Base-by-base conservation (phyloP, 2,888 invertebrate genomes). In the Lasioglossum lativentre region DNA sequence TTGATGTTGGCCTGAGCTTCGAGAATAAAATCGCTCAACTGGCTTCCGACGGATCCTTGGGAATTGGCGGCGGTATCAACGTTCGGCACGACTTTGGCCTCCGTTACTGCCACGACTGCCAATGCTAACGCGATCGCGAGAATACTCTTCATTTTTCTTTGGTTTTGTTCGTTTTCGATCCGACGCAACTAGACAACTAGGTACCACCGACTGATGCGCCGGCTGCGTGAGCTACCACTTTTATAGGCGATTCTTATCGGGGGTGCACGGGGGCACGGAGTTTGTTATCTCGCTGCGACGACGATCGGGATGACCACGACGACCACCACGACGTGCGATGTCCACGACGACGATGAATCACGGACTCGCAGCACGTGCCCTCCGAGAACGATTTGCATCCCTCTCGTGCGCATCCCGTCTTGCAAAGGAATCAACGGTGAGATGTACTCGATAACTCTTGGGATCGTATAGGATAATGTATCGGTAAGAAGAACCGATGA, bases 171-270 rank as follows among this genome's bases (percentile, higher is more conserved):
- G n/a, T 10, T 40, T 4, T 10, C n/a, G 40, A 79, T 73, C 80
- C n/a, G 42, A 63, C 75, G 78, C 83, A 79, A 85, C 79, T 79
- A n/a, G 52, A 52, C 52, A 88, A 88, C 83, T 89, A n/a, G 87
- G 14, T 23, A 59, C 14, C 59, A 27, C 27, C 34, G 66, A 94
- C 93, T 94, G 92, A 92, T 91, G 91, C 71, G 63, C 76, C 80
- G 73, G 56, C 79, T n/a, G 76, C 40, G 38, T 75, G 30, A 71
- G 79, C 68, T 70, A 83, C 88, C 79, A 82, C 92, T 91, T 93
- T 91, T 94, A 94, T 94, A 94, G 92, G 74, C 89, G 82, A 91
- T 88, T 85, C 91, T 93, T 94, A 94, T 94, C 94, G 70, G 47
- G 75, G 77, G 82, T 80, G 75, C 85, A 82, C 63, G 91, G 81